Conservation (phyloP, 92 coral and sea anemone genomes). For the Parazoanthus atlanticus region DNA sequence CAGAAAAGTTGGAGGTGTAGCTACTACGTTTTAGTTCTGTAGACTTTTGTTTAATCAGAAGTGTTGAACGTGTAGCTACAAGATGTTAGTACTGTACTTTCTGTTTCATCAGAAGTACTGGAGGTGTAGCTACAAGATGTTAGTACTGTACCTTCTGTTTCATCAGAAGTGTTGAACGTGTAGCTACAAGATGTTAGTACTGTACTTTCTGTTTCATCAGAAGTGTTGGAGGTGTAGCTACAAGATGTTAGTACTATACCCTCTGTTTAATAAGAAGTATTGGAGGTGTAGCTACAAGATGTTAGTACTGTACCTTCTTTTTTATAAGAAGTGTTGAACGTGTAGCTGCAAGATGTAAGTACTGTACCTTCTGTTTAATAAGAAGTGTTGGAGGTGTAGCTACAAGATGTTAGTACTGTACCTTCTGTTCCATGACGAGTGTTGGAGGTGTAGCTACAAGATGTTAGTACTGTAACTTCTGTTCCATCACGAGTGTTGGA, state of each 20-base stretch:
- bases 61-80: no score
- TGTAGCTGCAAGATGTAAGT: background rate
- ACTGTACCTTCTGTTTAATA: no score
- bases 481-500: constrained; percentile 51
- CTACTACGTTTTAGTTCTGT: no score
- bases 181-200: background rate
- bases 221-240: background rate
- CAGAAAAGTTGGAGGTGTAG: no score
- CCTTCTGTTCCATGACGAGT: no score
- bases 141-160: background rate
- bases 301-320: constrained; percentile 69
- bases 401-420: no score
- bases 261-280: no score
- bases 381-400: background rate
- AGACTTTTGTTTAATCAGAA: background rate
- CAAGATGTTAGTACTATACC: no score
- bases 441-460: background rate
- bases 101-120: background rate
- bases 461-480: constrained; percentile 62
- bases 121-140: no score
- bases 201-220: background rate
- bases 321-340: constrained; percentile 38
- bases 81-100: no score
- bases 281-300: background rate
- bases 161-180: no score